Conservation (phyloP, 2,113 vertebrate genomes). For the Brachyistius frenatus region DNA sequence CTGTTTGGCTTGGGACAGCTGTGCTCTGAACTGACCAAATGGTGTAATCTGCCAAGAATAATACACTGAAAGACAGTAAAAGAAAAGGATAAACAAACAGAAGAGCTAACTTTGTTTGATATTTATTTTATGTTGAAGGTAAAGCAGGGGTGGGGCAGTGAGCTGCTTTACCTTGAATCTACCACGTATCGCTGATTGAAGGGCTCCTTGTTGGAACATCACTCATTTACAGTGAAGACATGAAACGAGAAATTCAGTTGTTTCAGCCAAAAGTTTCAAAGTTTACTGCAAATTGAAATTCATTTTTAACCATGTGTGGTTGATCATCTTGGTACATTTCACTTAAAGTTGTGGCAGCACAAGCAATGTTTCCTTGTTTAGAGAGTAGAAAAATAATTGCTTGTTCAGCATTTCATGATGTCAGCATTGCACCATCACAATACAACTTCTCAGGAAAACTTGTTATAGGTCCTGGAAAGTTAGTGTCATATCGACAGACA, state of each 20-base stretch:
- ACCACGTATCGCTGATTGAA: too few relatives aligned
- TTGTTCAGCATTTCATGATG: conserved; percentile 27
- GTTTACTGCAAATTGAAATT: background rate
- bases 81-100: conserved; percentile 18
- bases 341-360: background rate
- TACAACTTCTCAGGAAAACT: background rate
- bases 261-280: background rate
- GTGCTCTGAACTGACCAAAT: conserved; percentile 45
- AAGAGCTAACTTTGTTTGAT: background rate
- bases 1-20: conserved; percentile 46
- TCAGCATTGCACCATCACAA: background rate
- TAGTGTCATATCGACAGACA: background rate
- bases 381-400: conserved; percentile 24
- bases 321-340: conserved; percentile 21
- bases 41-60: conserved; percentile 47
- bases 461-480: conserved; percentile 1
- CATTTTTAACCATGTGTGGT: too few relatives aligned
- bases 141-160: background rate
- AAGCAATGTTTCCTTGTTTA: background rate
- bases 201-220: background rate
- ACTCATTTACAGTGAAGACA: background rate
- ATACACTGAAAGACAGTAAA: conserved; percentile 1
- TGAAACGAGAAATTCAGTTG: background rate
- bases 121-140: background rate
- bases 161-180: background rate